A percentile compares a stretch with the other conserved stretches of the same genome.
These are phyloP conservation scores for Lucilia cuprina DNA, from an alignment of 1,140 invertebrate species.

Conservation along the genomic window DNA sequence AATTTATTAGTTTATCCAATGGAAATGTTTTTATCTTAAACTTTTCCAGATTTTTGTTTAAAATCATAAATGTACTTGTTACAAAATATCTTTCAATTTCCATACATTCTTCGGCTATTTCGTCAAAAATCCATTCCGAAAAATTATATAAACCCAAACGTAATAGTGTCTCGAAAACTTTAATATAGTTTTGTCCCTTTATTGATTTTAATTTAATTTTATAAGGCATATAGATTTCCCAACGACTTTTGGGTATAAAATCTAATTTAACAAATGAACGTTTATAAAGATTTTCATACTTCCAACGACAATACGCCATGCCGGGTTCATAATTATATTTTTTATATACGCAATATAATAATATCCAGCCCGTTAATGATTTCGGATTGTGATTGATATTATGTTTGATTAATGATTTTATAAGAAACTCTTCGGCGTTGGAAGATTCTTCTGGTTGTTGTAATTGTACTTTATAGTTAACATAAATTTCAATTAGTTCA, in stretches of 20 bases:
- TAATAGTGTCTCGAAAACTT: conserved; percentile 43
- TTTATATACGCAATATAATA: conserved; percentile 37
- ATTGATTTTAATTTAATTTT: neutral
- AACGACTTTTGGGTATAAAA: neutral
- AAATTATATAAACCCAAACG: conserved; percentile 50
- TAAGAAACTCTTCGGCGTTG: neutral
- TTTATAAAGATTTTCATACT: conserved; percentile 32
- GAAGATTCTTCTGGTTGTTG: neutral
- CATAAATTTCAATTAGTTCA: conserved; percentile 34
- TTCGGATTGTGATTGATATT: neutral
- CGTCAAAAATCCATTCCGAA: conserved; percentile 44
- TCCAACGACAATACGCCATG: conserved; percentile 33
- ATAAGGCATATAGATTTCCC: conserved; percentile 21
- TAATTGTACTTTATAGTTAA: conserved; percentile 3
- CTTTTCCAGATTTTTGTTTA: conserved; percentile 40
- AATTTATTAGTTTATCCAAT: neutral
- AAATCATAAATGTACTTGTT: conserved; percentile 41
- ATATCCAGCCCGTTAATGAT: conserved; percentile 23
- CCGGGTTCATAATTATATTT: conserved; percentile 20
- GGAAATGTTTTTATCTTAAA: conserved; percentile 26
- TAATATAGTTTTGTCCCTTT: conserved; percentile 39
- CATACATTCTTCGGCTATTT: conserved; percentile 39
- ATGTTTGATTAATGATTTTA: neutral
- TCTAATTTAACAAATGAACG: neutral
- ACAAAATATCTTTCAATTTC: conserved; percentile 47